A percentile compares a stretch with the other conserved stretches of the same genome.
Evolutionary conservation across 1,140 invertebrate species (phyloP).

Genomic region (Drosophila miranda): DNA sequence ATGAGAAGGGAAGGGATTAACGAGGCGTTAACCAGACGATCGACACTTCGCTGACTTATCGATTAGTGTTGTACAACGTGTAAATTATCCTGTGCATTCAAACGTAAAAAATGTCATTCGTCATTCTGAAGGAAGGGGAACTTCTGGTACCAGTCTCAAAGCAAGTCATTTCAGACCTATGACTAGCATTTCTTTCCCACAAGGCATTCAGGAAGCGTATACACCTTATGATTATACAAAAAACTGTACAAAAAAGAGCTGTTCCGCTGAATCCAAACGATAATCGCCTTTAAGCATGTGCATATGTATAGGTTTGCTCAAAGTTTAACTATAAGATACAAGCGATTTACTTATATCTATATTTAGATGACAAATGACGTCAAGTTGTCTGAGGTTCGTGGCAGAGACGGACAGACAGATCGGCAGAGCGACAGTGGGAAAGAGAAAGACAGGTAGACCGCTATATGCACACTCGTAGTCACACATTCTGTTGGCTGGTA

Average conservation of each 20-base stretch:
- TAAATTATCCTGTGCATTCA: too few relatives aligned
- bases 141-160: too few relatives aligned
- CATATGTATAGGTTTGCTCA: conserved; percentile 34
- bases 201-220: too few relatives aligned
- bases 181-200: too few relatives aligned
- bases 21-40: neutral
- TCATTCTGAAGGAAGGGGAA: too few relatives aligned
- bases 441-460: conserved; percentile 1
- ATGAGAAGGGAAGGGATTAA: too few relatives aligned
- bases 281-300: conserved; percentile 13
- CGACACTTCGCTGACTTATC: too few relatives aligned
- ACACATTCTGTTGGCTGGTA: conserved; percentile 28
- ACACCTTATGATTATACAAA: too few relatives aligned
- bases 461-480: conserved; percentile 10
- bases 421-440: conserved; percentile 2
- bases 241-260: too few relatives aligned
- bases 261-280: neutral
- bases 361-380: conserved; percentile 64
- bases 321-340: conserved; percentile 13
- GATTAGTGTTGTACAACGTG: too few relatives aligned
- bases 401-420: neutral
- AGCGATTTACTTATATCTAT: conserved; percentile 23
- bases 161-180: too few relatives aligned
- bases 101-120: too few relatives aligned
- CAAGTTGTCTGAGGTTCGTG: conserved; percentile 42